Evolutionary conservation across 2,797 vertebrate species (phyloP), one percentile per base, ranked within the genome.

Genomic region (Sebastes nivosus): DNA sequence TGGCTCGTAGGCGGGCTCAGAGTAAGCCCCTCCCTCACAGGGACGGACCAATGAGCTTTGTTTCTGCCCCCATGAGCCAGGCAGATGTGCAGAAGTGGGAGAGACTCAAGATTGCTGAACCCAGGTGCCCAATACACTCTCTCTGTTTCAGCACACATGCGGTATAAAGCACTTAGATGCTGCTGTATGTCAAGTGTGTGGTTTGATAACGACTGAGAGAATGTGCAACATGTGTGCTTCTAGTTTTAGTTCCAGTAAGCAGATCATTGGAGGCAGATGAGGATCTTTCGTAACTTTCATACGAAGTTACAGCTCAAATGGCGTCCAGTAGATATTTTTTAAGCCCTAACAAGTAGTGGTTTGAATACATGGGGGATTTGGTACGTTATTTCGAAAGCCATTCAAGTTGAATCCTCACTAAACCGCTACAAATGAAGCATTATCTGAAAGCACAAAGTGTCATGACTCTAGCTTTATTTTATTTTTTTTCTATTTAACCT

Each of bases 21-120:
- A 91, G 80, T 68, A 84, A 86, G 46, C 79, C 91, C 10, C 80
- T 84, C 80, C 93, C 95, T 54, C 95, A 93, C 7, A 95, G 71
- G 58, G 96, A 96, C 2, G 93, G 95, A 75, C 92, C 68, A 0
- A 78, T 72, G 1, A 87, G 87, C 88, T 97, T 97, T 90, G 92
- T 93, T 69, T 93, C 93, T 9, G 85, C 94, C 30, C 92, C 96
- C 80, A 96, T 98, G 90, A 98, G 97, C 79, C 95, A 95, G 89
- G 95, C 97, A 25, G 98, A 99, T 90, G 80, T 97, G 93, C 95
- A 97, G 92, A 99, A 96, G 8, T 99, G 98, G 98, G 95, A 98
- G 91, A 97, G 96, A 72, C 92, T 99, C 83, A 97, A 96, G 92
- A 95, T 98, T 82, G 96, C 94, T 82, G 96, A 97, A 77, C 90